These are phyloP conservation scores for Nymphalis urticae DNA, from an alignment of 2,888 invertebrate genomes.

Conservation along the genomic window DNA sequence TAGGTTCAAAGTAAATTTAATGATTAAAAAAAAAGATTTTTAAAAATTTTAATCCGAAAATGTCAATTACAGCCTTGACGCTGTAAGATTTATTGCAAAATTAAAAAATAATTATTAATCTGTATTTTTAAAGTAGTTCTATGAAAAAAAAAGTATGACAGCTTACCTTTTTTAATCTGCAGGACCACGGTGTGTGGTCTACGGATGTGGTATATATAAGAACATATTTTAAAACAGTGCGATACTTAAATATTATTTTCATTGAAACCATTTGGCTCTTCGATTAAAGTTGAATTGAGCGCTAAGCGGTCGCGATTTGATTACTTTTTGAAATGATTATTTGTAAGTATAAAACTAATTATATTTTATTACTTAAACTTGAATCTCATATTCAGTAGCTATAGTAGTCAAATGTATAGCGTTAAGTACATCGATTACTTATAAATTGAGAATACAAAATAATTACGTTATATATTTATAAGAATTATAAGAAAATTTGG, in stretches of 20 bases:
- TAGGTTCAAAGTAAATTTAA: no score
- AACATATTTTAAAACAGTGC: slow-evolving; percentile 19
- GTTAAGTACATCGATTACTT: no score
- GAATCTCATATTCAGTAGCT: no score
- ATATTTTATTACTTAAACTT: neutral
- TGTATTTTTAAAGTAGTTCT: no score
- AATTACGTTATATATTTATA: no score
- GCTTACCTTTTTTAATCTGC: neutral
- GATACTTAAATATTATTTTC: slow-evolving; percentile 30
- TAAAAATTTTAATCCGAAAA: no score
- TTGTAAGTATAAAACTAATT: neutral
- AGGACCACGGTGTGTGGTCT: slow-evolving; percentile 19
- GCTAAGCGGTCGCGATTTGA: neutral
- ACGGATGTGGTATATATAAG: slow-evolving; percentile 16
- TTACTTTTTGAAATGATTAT: neutral
- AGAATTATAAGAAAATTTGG: neutral
- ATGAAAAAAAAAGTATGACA: no score
- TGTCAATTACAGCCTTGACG: no score
- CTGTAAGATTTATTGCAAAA: no score
- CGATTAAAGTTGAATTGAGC: neutral
- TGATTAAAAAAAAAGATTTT: no score
- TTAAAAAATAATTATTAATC: no score
- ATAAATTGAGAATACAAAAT: neutral
- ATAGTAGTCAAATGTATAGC: no score
- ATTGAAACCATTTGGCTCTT: slow-evolving; percentile 13